A percentile compares a stretch with the other conserved stretches of the same genome.
Evolutionary conservation across 2,797 vertebrate genomes (phyloP).

Genomic region (Microctenopoma steveboyesi): DNA sequence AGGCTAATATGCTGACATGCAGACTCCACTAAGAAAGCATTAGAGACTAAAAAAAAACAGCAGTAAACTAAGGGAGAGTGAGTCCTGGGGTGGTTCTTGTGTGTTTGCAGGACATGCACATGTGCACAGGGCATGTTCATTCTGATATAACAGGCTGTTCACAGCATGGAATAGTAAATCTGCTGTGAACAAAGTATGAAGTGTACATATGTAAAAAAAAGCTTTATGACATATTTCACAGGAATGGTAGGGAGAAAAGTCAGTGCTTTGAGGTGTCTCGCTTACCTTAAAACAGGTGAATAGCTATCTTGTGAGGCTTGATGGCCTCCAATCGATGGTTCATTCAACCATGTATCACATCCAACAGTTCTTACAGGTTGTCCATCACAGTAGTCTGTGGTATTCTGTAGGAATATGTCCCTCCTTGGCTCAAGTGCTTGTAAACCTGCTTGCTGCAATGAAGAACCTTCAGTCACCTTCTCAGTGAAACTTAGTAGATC

Average conservation of each 20-base stretch:
- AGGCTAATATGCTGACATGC: slow-evolving; percentile 48
- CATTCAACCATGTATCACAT: slow-evolving; percentile 35
- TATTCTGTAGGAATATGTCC: slow-evolving; percentile 29
- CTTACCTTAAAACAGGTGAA: slow-evolving; percentile 66
- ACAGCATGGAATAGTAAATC: slow-evolving; percentile 8
- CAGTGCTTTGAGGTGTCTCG: background rate
- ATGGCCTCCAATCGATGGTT: slow-evolving; percentile 40
- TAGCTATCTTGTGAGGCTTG: slow-evolving; percentile 35
- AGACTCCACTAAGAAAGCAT: slow-evolving; percentile 36
- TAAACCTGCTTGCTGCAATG: slow-evolving; percentile 47
- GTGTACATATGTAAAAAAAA: too few species aligned
- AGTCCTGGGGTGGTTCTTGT: background rate
- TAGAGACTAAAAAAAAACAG: slow-evolving; percentile 26
- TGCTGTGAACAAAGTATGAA: background rate
- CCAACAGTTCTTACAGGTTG: slow-evolving; percentile 31
- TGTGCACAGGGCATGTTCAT: background rate
- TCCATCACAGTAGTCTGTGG: slow-evolving; percentile 32
- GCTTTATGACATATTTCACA: too few species aligned
- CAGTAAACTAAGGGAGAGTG: background rate
- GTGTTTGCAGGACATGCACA: background rate
- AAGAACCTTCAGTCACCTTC: slow-evolving; percentile 47
- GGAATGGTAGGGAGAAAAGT: background rate
- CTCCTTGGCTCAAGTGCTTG: slow-evolving; percentile 38
- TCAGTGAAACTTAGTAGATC: slow-evolving; percentile 63
- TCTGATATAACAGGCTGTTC: background rate